Evolutionary conservation across 37 sponge, comb jelly and placozoan genomes (phyloP).

Genomic region (Bolinopsis microptera): DNA sequence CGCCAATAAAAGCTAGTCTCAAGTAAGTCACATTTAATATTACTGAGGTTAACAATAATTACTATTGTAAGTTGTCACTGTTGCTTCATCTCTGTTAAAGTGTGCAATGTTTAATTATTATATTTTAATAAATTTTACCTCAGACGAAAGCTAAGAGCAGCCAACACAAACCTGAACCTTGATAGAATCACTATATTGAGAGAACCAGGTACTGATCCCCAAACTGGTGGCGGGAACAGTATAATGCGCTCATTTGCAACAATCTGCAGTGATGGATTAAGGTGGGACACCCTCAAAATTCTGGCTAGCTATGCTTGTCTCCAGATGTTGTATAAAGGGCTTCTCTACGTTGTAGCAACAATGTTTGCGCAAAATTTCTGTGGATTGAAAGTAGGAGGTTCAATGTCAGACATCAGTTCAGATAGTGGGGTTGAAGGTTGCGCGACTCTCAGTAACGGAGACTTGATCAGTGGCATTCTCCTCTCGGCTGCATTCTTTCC

Average conservation of each 20-base stretch:
- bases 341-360: not conserved
- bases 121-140: not conserved
- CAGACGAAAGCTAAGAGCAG: not conserved
- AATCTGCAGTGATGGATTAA: not conserved
- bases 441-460: not conserved
- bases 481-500: not conserved
- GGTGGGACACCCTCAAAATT: not conserved
- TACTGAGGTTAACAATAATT: not conserved
- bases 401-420: not conserved
- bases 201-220: not conserved
- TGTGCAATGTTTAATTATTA: no score
- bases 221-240: not conserved
- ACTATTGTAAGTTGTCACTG: no score
- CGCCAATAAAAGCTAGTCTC: not conserved
- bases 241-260: not conserved
- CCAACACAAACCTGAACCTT: not conserved
- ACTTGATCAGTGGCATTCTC: not conserved
- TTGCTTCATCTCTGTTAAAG: no score
- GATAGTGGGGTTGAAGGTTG: not conserved
- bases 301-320: not conserved
- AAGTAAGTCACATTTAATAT: not conserved
- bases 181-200: not conserved
- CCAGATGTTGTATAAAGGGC: not conserved
- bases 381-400: not conserved
- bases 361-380: not conserved